Base-by-base conservation (phyloP, 2,797 vertebrate species). In the Sebastes jordani region DNA sequence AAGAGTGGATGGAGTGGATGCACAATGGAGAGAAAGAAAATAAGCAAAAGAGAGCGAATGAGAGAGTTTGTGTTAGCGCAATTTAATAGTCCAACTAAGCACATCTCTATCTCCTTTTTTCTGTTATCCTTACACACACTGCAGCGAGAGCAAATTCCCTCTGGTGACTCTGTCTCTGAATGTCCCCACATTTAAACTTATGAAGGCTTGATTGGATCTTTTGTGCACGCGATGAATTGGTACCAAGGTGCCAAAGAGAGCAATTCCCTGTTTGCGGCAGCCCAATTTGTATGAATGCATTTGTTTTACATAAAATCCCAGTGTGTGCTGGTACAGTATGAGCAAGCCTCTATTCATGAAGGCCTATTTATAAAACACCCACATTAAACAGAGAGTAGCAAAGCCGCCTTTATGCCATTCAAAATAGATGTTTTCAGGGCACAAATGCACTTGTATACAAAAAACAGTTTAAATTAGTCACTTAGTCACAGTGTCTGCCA, bases 211-310 rank as follows among this genome's bases (percentile, higher is more conserved):
- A 89, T 77, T 87, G 80, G 30, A 61, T 85, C 79, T 80, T 92
- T 91, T 91, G 76, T 91, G 73, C 25, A 7, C 4, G 22, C 4
- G 11, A 38, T 87, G 86, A 91, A 88, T 88, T 56, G 62, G 82
- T 69, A 82, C 87, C 63, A 71, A 70, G 63, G 79, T 73, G 62
- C 71, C 38, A 69, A 69, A 73, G 74, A 81, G 38, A 85, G 69
- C 63, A 63, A 25, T 70, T 81, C 70, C 11, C 61, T 63, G 34
- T 86, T 80, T 77, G 75, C 9, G 1, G 77, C 70, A 23, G 29
- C 61, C 10, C 38, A 23, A 34, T 86, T 83, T 86, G 65, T 70
- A 64, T 82, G 76, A 82, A 78, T 90, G 49, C 70, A 78, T 87
- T 88, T 85, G 80, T 84, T 86, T 88, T 73, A 82, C 77, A 85